Base-by-base conservation (phyloP, 2,888 invertebrate species). In the Drosophila pegasa region DNA sequence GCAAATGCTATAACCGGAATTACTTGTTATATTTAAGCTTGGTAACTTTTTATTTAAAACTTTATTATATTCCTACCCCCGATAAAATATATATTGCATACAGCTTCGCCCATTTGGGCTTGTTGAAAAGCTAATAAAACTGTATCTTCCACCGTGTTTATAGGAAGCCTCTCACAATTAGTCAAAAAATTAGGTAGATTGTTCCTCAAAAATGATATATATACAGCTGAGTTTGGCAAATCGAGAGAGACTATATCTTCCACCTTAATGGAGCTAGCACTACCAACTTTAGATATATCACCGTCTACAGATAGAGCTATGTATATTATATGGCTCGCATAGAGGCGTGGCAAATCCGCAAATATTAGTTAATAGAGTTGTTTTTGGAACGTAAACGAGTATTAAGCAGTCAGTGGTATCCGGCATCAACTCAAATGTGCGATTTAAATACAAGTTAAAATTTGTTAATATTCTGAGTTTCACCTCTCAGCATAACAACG, bases 401-500 rank as follows among this genome's bases (percentile, higher is more conserved):
- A 43, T 45, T 45, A 16, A 27, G 10, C 10, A 45, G 43, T 16
- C 25, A n/a, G 3, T 29, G 7, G 29, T 8, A 29, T 29, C 29
- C 29, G 29, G 14, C 12, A 12, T 40, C 14, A 22, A 14, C n/a
- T n/a, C 22, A n/a, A 1, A 22, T 43, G 7, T 1, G 9, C 9
- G 29, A 45, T 4, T 25, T 8, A 41, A 18, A 59, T 40, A 55
- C 20, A 57, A 16, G 16, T 66, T 74, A 71, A 48, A 69, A 66
- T 31, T 75, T 64, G 35, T 66, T 73, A 12, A 59, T 47, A 52
- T 72, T 84, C 90, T 96, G 96, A 22, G 96, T 95, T 91, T 97
- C 96, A 12, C 96, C 96, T 86, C 96, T 94, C 55, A 97, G 93
- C 89, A 97, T 97, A 54, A 97, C 97, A 75, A 97, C 97, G 94